Percentiles rank a stretch among this genome's conserved stretches.
Conservation (phyloP, 1,140 invertebrate genomes). For the Neodiprion pinetum region DNA sequence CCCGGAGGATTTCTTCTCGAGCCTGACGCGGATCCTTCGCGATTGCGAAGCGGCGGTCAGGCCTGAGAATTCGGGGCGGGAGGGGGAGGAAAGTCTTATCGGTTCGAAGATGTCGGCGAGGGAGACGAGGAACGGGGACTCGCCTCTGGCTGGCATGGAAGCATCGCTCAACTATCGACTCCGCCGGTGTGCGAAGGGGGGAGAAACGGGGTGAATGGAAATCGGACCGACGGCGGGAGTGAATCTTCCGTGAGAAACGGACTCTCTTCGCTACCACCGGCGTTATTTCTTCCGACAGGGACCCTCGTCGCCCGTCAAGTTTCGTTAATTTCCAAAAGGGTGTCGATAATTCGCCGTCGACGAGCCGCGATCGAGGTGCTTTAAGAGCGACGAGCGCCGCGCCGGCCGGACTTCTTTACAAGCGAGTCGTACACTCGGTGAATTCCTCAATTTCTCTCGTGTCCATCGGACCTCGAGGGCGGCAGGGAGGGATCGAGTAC, state of each 20-base stretch:
- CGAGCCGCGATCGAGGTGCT: neutral
- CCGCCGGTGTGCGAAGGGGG: conserved; percentile 34
- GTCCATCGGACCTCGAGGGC: no score
- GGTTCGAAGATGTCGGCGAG: neutral
- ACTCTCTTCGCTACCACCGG: neutral
- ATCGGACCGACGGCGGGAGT: no score
- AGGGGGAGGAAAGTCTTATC: no score
- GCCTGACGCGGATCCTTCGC: conserved; percentile 20
- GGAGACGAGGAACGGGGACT: conserved; percentile 55
- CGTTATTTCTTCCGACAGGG: no score
- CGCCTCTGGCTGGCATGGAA: conserved; percentile 59
- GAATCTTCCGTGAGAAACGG: no score
- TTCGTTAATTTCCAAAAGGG: neutral
- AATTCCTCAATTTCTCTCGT: no score
- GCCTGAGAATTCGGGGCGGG: no score
- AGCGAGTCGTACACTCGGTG: no score
- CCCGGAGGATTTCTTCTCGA: no score
- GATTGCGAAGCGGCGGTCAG: no score
- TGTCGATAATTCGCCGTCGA: neutral
- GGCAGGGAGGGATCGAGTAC: no score
- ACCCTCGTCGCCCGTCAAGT: conserved; percentile 20
- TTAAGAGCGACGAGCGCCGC: conserved; percentile 28
- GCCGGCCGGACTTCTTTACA: neutral
- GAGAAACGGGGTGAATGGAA: neutral
- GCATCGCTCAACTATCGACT: conserved; percentile 61